Conservation (phyloP, 2,888 invertebrate genomes). For the Campoplex nolae region DNA sequence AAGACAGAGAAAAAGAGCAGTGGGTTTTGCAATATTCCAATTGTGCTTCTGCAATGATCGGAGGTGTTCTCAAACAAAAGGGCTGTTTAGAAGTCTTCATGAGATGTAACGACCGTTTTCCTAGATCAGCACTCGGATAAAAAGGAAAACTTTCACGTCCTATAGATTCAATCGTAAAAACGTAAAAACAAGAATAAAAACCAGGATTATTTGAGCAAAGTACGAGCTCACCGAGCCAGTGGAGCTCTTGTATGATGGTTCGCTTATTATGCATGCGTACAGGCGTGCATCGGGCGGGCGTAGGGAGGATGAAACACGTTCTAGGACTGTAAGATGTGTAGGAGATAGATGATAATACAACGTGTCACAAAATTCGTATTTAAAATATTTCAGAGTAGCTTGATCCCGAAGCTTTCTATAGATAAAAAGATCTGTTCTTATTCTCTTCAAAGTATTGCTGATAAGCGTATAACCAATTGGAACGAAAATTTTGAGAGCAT, state of each 20-base stretch:
- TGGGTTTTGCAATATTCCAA: neutral
- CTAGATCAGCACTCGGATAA: neutral
- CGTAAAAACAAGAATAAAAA: neutral
- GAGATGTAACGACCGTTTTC: neutral
- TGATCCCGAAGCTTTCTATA: neutral
- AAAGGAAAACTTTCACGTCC: neutral
- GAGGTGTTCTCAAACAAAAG: neutral
- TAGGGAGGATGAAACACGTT: conserved; percentile 50
- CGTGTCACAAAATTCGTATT: neutral
- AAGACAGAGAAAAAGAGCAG: neutral
- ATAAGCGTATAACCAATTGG: neutral
- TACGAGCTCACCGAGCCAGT: conserved; percentile 15
- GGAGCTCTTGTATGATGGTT: conserved; percentile 30
- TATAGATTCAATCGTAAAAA: neutral
- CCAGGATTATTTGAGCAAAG: conserved; percentile 10
- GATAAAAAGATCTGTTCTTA: neutral
- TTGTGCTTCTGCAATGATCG: neutral
- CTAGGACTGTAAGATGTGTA: conserved; percentile 54
- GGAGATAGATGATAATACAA: conserved; percentile 13
- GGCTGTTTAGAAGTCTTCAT: neutral
- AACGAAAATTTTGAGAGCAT: neutral
- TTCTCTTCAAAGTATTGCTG: neutral
- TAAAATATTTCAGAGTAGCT: neutral
- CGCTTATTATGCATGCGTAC: conserved; percentile 63
- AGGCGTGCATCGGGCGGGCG: conserved; percentile 31